phyloP scores from a whole-genome alignment of 2,888 invertebrate genomes.

The Dicroscelio sp. region DNA sequence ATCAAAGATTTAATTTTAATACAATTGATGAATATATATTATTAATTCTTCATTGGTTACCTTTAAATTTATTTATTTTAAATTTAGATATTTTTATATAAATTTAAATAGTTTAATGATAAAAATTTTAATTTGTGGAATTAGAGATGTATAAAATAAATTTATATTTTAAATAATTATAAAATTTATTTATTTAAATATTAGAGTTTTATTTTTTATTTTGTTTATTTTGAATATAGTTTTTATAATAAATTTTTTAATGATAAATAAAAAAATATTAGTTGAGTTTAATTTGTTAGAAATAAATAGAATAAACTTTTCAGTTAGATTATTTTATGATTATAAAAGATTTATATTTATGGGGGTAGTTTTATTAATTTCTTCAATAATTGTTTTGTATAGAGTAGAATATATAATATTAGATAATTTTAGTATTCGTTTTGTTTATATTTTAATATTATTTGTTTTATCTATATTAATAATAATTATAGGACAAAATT shows the following conservation, averaged over 20 bases:
- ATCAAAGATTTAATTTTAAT: conserved; percentile 89
- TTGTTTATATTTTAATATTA: conserved; percentile 94
- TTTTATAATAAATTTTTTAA: conserved; percentile 88
- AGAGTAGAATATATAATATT: conserved; percentile 92
- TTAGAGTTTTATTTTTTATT: conserved; percentile 89
- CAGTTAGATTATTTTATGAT: conserved; percentile 93
- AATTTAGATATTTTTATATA: conserved; percentile 91
- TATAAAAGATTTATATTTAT: conserved; percentile 94
- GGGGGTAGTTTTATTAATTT: conserved; percentile 93
- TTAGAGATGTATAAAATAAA: conserved; percentile 92
- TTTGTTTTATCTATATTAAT: conserved; percentile 94
- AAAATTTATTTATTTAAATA: conserved; percentile 91
- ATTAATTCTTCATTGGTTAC: conserved; percentile 93
- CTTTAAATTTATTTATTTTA: conserved; percentile 93
- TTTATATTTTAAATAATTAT: conserved; percentile 91
- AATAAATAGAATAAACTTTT: conserved; percentile 92
- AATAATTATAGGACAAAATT: conserved; percentile 94
- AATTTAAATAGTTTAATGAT: conserved; percentile 93
- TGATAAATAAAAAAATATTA: conserved; percentile 91
- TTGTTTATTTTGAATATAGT: conserved; percentile 88
- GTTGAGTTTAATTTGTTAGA: conserved; percentile 92
- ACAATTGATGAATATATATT: conserved; percentile 92
- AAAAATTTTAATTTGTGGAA: conserved; percentile 94
- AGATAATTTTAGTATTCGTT: conserved; percentile 91
- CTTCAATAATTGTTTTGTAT: conserved; percentile 90